Base-by-base conservation (phyloP, 2,797 vertebrate species). In the Neostethus bicornis region DNA sequence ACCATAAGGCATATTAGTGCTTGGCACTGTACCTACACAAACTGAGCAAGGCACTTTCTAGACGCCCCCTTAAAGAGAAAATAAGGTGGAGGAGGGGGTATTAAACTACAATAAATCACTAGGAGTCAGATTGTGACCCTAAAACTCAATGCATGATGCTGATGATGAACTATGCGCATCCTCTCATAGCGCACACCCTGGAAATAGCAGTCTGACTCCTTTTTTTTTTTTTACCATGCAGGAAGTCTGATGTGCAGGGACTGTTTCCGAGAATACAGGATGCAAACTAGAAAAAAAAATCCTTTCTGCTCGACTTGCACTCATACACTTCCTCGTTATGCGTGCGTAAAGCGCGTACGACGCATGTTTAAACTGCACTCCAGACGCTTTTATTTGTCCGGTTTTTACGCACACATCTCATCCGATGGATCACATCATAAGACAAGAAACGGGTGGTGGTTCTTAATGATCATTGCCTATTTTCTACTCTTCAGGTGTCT, bases 1-100 rank as follows among this genome's bases (percentile, higher is more conserved):
- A 88, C 86, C 79, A 82, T 65, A 85, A 84, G 77, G 83, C 82
- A 83, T 83, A 88, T 85, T 77, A 87, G 77, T 81, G 70, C 75
- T 87, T 85, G 85, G 85, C 80, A 87, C 61, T 67, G 80, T 83
- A 80, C 25, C 66, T 60, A 50, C 45, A 51, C 66, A 65, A 61
- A 73, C 57, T 42, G 51, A 67, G 59, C 43, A 61, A 52, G 16
- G 61, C 71, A 53, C 68, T 77, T 66, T 74, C 61, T 50, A 51
- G 48, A 58, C 51, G 46, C 49, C 52, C 34, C 45, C 48, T 51
- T n/a, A 32, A 38, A 57, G 52, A 55, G 57, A 50, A 20, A 32
- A 37, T 50, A 43, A 56, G 57, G 50, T 17, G 38, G 28, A 57
- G 47, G 9, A 20, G 19, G 23, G 7, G 51, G 29, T n/a, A n/a